phyloP scores from a whole-genome alignment of 2,797 vertebrate species.

The Gobionotothen gibberifrons region DNA sequence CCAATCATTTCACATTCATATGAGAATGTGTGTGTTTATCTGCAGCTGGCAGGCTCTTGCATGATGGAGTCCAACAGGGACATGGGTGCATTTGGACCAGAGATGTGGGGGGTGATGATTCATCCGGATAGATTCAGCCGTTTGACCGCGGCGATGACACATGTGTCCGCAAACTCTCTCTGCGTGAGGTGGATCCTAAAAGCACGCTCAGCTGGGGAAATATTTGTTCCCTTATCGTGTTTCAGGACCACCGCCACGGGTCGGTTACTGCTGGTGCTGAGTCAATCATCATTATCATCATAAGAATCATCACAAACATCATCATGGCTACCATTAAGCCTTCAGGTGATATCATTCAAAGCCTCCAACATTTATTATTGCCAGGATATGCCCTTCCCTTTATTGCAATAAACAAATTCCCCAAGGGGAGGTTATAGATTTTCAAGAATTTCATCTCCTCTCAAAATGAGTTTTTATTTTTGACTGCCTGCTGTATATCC shows the following conservation, averaged over 20 bases:
- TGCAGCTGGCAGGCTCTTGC: conserved; percentile 1
- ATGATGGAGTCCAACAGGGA: conserved; percentile 9
- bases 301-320: neutral
- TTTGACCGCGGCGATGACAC: neutral
- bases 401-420: conserved; percentile 41
- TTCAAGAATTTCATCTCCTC: conserved; percentile 46
- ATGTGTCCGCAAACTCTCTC: conserved; percentile 6
- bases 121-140: conserved; percentile 26
- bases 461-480: conserved; percentile 9
- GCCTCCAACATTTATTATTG: conserved; percentile 6
- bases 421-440: conserved; percentile 40
- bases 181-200: neutral
- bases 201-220: conserved; percentile 30
- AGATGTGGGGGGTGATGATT: conserved; percentile 46
- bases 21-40: conserved; percentile 24
- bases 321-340: conserved; percentile 16
- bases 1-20: conserved; percentile 9
- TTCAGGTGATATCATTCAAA: conserved; percentile 19
- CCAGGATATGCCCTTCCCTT: conserved; percentile 1
- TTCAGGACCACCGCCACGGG: conserved; percentile 14
- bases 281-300: conserved; percentile 19
- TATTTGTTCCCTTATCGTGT: conserved; percentile 17
- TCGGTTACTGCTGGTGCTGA: conserved; percentile 12
- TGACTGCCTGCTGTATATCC: neutral
- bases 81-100: neutral